Percentiles rank a stretch among this genome's conserved stretches.
phyloP scores from a whole-genome alignment of 2,113 vertebrate genomes.

The Datnioides undecimradiatus region DNA sequence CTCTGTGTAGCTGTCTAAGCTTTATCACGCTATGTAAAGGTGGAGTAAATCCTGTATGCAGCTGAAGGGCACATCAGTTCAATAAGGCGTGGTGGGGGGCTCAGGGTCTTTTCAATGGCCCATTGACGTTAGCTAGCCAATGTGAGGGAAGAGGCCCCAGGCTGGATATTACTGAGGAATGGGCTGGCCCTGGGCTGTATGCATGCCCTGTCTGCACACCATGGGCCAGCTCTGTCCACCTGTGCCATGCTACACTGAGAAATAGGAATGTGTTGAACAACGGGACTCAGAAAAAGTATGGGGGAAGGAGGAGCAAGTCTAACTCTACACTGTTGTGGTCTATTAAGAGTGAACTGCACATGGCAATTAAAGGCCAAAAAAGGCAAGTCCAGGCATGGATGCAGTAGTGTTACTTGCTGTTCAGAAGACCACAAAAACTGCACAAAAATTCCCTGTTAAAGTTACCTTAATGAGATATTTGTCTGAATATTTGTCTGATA shows the following conservation, averaged over 20 bases:
- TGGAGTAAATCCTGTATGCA: conserved; percentile 68
- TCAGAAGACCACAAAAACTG: conserved; percentile 1
- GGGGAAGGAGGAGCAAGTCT: conserved; percentile 23
- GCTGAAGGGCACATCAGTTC: conserved; percentile 77
- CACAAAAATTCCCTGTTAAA: not conserved
- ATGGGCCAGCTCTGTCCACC: conserved; percentile 75
- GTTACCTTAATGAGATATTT: conserved; percentile 14
- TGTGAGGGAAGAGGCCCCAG: conserved; percentile 67
- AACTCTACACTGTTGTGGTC: conserved; percentile 41
- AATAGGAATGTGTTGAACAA: conserved; percentile 82
- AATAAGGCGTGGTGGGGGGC: conserved; percentile 72
- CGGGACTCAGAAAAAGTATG: conserved; percentile 42
- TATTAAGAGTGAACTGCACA: not conserved
- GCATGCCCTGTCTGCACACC: conserved; percentile 57
- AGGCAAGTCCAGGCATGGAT: conserved; percentile 15
- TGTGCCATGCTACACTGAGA: conserved; percentile 83
- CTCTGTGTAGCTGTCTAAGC: conserved; percentile 54
- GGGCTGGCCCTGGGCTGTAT: conserved; percentile 69
- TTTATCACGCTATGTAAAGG: conserved; percentile 70
- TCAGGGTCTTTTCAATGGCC: conserved; percentile 76
- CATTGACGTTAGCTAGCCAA: conserved; percentile 71
- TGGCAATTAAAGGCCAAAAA: conserved; percentile 25
- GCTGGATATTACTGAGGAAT: conserved; percentile 80
- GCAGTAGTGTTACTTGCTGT: conserved; percentile 4
- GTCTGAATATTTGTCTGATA: too few relatives aligned